Base-by-base conservation (phyloP, 2,797 vertebrate genomes). In the Cyprinella venusta region DNA sequence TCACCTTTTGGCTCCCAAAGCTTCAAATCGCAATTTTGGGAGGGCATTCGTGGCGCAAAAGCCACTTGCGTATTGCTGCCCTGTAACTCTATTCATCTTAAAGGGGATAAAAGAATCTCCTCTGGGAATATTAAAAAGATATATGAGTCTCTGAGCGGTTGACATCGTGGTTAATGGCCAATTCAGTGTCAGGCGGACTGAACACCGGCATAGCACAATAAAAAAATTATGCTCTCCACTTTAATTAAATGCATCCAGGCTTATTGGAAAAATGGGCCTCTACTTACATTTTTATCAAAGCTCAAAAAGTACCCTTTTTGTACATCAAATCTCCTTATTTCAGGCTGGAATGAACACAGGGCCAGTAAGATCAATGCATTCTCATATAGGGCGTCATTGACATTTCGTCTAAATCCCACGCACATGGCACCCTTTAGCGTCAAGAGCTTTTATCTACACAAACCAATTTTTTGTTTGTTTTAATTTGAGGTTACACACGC, bases 141-240 rank as follows among this genome's bases (percentile, higher is more conserved):
- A 89, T 90, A 90, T 87, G 89, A 87, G 86, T 71, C 56, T 6
- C 75, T 69, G 85, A 1, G 45, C 54, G 36, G 48, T 40, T 6
- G 2, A 80, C 76, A 81, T 6, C 4, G 45, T 76, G 56, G 52
- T 86, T 90, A 89, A 91, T 84, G 87, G 40, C 82, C 82, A 89
- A 90, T 88, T 87, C 87, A 54, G 84, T 21, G 72, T 84, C 84
- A 81, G 50, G 24, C 18, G 65, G 85, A 81, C 86, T 77, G 0
- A 71, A 7, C 76, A 67, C 38, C 24, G 2, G 61, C 36, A 77
- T 40, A 18, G 33, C 45, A 86, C 78, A 88, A 89, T 90, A 89
- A 90, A 89, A 79, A 70, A 68, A 50, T 16, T 9, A 19, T 16
- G 12, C 8, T 15, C 67, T 67, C 42, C 69, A 76, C n/a, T 82